Evolutionary conservation across 2,888 invertebrate species (phyloP), one percentile per base, ranked within the genome.

Genomic region (Caenorhabditis sp.): DNA sequence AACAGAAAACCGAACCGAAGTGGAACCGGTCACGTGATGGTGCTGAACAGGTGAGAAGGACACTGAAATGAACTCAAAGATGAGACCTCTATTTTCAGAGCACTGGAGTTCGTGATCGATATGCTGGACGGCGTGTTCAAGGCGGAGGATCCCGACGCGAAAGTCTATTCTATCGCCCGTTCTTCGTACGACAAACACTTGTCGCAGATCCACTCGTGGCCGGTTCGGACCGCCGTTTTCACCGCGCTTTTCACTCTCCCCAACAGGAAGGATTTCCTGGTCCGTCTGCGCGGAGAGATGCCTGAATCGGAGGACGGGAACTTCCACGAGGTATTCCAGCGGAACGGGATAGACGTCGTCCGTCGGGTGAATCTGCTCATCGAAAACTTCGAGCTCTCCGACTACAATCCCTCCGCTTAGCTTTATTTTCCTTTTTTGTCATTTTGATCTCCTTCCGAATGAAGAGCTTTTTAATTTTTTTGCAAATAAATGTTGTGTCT

Each of bases 1-100:
- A 68, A 66, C 17, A 32, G 20, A 32, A 75, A 75, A 27, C 74
- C 74, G 20, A 61, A 75, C 50, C 53, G 74, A 11, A 75, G 74
- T 37, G 74, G 74, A 6, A 75, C 66, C 0, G 66, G 74, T 6
- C 66, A 68, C n/a, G 26, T 75, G 61, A 52, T 66, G 39, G 74
- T 75, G 24, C 68, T 75, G 13, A 75, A 75, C 48, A 53, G 65
- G 73, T 72, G 30, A 37, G 13, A 17, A 6, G 0, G n/a, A 17
- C 5, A n/a, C n/a, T n/a, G n/a, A n/a, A n/a, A 2, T 27, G 11
- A 39, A 11, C 15, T 24, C 17, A 27, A 48, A 37, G 30, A n/a
- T 35, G 17, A 20, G 11, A 17, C 3, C 5, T 30, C 26, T 32
- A 13, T 9, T 41, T 59, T 24, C 56, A 73, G 74, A 55, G 74